Conservation (phyloP, 2,888 invertebrate genomes). For the Patella caerulea region DNA sequence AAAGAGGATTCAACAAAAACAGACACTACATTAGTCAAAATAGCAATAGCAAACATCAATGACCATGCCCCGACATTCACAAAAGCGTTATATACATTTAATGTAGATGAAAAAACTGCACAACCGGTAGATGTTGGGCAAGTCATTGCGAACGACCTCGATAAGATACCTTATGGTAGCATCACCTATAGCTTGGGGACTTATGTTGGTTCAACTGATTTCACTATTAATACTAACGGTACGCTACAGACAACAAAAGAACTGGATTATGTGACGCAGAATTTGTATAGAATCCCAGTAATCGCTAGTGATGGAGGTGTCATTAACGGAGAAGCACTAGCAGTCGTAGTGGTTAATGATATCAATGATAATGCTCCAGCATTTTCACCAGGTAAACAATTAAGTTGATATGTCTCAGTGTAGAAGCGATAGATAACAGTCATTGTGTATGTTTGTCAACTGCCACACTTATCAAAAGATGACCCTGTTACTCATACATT, state of each 20-base stretch:
- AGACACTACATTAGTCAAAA: constrained; percentile 39
- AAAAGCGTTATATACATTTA: constrained; percentile 32
- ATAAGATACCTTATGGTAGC: constrained; percentile 17
- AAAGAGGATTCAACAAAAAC: constrained; percentile 31
- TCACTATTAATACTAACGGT: constrained; percentile 82
- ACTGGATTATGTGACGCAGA: constrained; percentile 87
- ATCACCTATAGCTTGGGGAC: neutral
- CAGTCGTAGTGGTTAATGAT: constrained; percentile 89
- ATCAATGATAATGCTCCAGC: constrained; percentile 81
- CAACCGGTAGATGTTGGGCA: constrained; percentile 30
- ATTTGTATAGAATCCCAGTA: constrained; percentile 86
- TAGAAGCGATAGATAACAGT: too few species aligned
- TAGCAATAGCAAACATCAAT: constrained; percentile 50
- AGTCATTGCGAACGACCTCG: constrained; percentile 45
- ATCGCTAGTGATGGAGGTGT: constrained; percentile 76
- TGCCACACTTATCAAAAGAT: too few species aligned
- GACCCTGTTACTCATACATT: too few species aligned
- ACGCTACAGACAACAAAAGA: constrained; percentile 87
- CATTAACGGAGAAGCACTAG: constrained; percentile 83
- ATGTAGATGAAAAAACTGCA: constrained; percentile 37
- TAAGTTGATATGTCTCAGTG: too few species aligned
- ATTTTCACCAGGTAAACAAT: constrained; percentile 76
- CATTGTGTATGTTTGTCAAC: too few species aligned
- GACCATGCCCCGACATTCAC: constrained; percentile 49
- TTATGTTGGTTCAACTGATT: constrained; percentile 16